phyloP scores from a whole-genome alignment of 2,797 vertebrate species.

The Chrysocyon brachyurus region DNA sequence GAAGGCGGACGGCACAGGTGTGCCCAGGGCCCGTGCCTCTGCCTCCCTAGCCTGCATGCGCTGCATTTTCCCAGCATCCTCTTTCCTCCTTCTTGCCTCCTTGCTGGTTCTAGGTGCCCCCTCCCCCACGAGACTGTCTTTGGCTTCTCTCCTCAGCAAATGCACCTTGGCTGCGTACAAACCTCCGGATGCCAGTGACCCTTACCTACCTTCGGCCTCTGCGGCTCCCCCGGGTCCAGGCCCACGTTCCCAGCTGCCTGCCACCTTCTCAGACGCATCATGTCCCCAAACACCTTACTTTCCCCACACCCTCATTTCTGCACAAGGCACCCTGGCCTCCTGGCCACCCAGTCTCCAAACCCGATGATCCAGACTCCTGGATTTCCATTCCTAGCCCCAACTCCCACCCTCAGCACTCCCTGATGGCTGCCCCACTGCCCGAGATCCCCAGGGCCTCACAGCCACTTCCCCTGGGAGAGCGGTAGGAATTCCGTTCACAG shows the following conservation, averaged over 20 bases:
- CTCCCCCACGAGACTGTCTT: not conserved
- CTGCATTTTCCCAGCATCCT: not conserved
- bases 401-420: not conserved
- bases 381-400: not conserved
- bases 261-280: not conserved
- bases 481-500: not conserved
- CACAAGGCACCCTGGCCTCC: not conserved
- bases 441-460: not conserved
- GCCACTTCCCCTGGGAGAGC: not conserved
- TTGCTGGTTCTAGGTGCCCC: not conserved
- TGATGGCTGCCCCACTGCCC: not conserved
- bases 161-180: not conserved
- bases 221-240: not conserved
- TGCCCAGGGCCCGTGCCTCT: not conserved
- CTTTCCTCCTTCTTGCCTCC: not conserved
- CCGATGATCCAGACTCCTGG: not conserved
- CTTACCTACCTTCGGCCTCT: not conserved
- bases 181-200: not conserved
- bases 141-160: slow-evolving; percentile 31
- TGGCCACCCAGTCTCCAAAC: not conserved
- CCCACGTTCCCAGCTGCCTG: not conserved
- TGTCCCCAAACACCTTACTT: slow-evolving; percentile 8
- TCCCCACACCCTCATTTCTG: not conserved
- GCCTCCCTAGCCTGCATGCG: not conserved
- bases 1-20: not conserved